Conservation (phyloP, 1,140 invertebrate species). For the Saccostrea echinata region DNA sequence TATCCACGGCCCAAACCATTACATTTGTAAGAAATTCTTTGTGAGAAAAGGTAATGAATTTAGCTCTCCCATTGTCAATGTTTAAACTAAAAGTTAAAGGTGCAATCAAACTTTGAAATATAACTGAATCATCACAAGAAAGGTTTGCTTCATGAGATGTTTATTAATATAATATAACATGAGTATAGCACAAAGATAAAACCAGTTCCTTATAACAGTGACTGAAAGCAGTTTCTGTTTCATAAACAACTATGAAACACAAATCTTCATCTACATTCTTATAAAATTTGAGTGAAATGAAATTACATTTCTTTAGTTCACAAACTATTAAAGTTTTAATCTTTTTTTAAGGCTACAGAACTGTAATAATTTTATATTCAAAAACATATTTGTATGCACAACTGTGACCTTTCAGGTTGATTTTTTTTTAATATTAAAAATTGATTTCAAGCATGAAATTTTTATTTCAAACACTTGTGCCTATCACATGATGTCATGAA, state of each 20-base stretch:
- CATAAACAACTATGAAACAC: neutral
- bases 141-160: conserved; percentile 2
- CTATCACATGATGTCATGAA: neutral
- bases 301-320: neutral
- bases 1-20: too few relatives aligned
- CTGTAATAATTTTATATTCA: neutral
- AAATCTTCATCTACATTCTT: neutral
- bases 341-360: neutral
- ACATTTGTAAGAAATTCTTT: too few relatives aligned
- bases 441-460: neutral
- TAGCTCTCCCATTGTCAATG: too few relatives aligned
- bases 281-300: neutral
- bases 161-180: conserved; percentile 39
- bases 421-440: neutral
- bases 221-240: conserved; percentile 16
- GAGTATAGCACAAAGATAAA: conserved; percentile 34
- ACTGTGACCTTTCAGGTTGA: neutral
- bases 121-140: conserved; percentile 1
- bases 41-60: too few relatives aligned
- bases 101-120: too few relatives aligned
- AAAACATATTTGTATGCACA: neutral
- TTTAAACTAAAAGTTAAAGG: too few relatives aligned
- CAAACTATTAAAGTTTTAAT: neutral
- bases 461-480: neutral
- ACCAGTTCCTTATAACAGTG: neutral